Conservation (phyloP, 2,113 vertebrate species). For the Epinephelus fuscoguttatus region DNA sequence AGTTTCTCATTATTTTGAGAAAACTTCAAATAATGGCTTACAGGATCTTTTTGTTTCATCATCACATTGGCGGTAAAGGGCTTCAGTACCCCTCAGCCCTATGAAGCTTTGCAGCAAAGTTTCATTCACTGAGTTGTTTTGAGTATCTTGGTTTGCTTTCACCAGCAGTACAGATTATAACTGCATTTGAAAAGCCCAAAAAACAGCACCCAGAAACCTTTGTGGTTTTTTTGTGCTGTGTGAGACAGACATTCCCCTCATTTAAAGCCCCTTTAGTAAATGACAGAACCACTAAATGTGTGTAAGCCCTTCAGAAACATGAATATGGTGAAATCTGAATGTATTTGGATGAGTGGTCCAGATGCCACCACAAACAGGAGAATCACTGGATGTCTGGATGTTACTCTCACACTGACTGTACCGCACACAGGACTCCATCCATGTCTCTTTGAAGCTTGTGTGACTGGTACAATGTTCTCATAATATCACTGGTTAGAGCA, state of each 20-base stretch:
- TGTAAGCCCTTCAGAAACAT: neutral
- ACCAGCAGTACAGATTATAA: no score
- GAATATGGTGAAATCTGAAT: neutral
- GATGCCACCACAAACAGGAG: neutral
- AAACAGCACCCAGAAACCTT: constrained; percentile 1
- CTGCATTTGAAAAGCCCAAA: neutral
- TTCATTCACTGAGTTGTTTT: no score
- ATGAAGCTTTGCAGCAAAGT: no score
- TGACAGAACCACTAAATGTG: neutral
- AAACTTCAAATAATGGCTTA: no score
- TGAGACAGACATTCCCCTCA: neutral
- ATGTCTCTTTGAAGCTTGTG: neutral
- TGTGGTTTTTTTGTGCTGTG: neutral
- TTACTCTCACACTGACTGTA: neutral
- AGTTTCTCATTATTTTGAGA: no score
- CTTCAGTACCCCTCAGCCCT: no score
- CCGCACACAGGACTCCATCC: neutral
- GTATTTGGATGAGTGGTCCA: neutral
- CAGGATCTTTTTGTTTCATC: no score
- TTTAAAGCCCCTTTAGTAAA: neutral
- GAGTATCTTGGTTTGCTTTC: no score
- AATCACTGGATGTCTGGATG: neutral
- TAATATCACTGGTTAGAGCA: neutral
- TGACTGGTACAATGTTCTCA: neutral
- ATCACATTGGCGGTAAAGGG: no score